A percentile compares a stretch with the other conserved stretches of the same genome.
Evolutionary conservation across 2,888 invertebrate genomes (phyloP).

Genomic region (Physocephala rufipes): DNA sequence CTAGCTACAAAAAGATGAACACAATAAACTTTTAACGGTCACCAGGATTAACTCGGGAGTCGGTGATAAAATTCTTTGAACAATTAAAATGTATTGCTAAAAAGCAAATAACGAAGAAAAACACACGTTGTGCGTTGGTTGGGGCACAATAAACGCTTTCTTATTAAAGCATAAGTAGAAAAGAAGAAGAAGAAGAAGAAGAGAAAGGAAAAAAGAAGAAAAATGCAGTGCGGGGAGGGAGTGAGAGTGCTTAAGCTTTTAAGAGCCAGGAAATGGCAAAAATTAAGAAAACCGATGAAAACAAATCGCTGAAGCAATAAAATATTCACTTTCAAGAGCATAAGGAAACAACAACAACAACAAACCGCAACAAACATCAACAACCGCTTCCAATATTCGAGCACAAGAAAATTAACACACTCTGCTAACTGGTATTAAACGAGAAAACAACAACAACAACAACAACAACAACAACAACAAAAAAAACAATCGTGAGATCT

Average conservation of each 20-base stretch:
- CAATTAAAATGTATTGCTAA: background rate
- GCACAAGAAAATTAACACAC: background rate
- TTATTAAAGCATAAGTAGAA: background rate
- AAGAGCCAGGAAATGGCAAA: background rate
- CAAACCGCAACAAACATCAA: constrained; percentile 1
- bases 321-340: constrained; percentile 20
- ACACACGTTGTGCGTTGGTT: background rate
- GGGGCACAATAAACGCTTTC: background rate
- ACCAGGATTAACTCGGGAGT: background rate
- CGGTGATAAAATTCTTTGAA: constrained; percentile 7
- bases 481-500: too few relatives aligned
- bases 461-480: constrained; percentile 10
- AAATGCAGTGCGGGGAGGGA: too few relatives aligned
- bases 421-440: background rate
- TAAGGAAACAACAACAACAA: background rate
- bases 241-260: background rate
- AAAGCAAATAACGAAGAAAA: background rate
- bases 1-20: background rate
- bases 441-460: constrained; percentile 17
- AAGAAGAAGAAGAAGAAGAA: too few relatives aligned
- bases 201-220: too few relatives aligned
- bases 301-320: constrained; percentile 27
- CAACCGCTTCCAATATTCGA: constrained; percentile 5
- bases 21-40: constrained; percentile 55
- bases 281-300: constrained; percentile 36